Evolutionary conservation across 1,140 invertebrate genomes (phyloP), one percentile per base, ranked within the genome.

Genomic region (Branchinecta lindahli): DNA sequence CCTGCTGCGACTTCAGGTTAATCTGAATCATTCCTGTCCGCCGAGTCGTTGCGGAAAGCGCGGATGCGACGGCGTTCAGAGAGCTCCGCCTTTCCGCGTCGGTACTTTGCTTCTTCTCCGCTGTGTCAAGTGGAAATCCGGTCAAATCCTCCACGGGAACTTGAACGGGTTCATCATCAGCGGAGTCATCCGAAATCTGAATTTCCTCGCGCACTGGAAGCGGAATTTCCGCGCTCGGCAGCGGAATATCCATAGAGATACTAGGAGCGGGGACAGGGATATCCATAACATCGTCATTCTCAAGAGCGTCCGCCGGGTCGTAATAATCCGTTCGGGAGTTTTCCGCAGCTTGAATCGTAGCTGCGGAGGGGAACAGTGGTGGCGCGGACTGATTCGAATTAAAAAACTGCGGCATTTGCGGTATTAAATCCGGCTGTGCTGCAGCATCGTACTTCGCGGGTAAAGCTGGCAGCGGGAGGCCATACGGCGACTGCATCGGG

Each of bases 301-400:
- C 72, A 15, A 12, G 44, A 66, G 15, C 20, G 65, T 72, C 84
- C n/a, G 84, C 85, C 8, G 85, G 85, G 72, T 87, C 85, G 66
- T 84, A 85, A 66, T 81, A 82, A 7, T 82, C 80, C 5, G 75
- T 66, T 9, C 65, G 47, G 66, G 44, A 44, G 44, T 66, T 45
- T 15, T 71, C 69, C 44, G 44, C 69, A 6, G 66, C 7, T 65
- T 45, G 52, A 12, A 61, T 61, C 2, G 52, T 20, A 4, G 52
- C 52, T 15, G 52, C 52, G 18, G 52, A 61, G 52, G 52, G 52
- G 6, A 61, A 61, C 18, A 61, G 52, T 15, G 52, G 52, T 6
- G 52, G 52, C 12, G 52, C 52, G 18, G 52, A 61, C 18, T 61
- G 52, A 61, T 61, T 61, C 18, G 52, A 61, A 61, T 20, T 61